Percentiles rank a stretch among this genome's conserved stretches.
Evolutionary conservation across 2,113 vertebrate genomes (phyloP).

Genomic region (Phasianus colchicus): DNA sequence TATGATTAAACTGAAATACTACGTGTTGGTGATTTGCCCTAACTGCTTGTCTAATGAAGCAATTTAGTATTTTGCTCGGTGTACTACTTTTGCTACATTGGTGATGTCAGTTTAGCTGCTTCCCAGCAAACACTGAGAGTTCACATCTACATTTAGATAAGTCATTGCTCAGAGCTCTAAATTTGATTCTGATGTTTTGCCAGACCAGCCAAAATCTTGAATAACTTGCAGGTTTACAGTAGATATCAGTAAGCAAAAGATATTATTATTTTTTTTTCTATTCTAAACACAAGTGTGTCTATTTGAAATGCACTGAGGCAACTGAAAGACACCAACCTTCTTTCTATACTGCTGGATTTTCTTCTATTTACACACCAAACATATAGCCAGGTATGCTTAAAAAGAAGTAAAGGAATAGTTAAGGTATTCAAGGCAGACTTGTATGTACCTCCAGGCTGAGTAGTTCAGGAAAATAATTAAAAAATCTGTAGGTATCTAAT

Average conservation of each 20-base stretch:
- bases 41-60: not conserved
- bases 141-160: not conserved
- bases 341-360: not conserved
- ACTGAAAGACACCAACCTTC: not conserved
- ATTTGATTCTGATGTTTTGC: not conserved
- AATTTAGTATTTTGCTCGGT: not conserved
- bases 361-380: not conserved
- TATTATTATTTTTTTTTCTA: not conserved
- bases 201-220: not conserved
- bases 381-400: not conserved
- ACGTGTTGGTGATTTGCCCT: accelerated
- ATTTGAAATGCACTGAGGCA: not conserved
- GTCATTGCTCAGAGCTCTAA: not conserved
- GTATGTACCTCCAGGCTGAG: not conserved
- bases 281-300: not conserved
- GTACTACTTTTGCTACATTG: not conserved
- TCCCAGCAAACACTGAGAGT: not conserved
- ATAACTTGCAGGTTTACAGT: not conserved
- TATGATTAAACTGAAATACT: not conserved
- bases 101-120: not conserved
- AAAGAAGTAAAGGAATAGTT: not conserved
- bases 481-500: not conserved
- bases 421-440: not conserved
- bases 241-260: not conserved
- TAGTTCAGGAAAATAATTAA: not conserved